Evolutionary conservation across 1,140 invertebrate genomes (phyloP).

Genomic region (Scaptomyza graminum): DNA sequence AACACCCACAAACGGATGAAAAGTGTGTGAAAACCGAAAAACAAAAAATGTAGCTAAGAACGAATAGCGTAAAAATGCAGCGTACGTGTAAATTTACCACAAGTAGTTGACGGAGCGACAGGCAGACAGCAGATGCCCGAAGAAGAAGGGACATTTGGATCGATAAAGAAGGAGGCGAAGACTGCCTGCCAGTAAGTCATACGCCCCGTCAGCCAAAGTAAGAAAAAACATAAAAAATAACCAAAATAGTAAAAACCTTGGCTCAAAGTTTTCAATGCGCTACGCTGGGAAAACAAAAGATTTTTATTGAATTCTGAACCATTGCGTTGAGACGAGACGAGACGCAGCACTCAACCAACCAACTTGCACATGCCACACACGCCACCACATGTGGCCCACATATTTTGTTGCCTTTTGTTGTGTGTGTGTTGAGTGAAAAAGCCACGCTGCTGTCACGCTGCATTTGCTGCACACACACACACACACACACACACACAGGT

Average conservation of each 20-base stretch:
- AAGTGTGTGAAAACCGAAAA: slow-evolving; percentile 8
- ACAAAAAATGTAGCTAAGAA: slow-evolving; percentile 66
- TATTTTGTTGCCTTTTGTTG: slow-evolving; percentile 39
- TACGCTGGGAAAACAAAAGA: slow-evolving; percentile 70
- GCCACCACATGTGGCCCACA: slow-evolving; percentile 20
- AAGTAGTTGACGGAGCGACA: slow-evolving; percentile 43
- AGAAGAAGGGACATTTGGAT: background rate
- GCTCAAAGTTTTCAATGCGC: slow-evolving; percentile 77
- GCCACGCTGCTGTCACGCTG: slow-evolving; percentile 71
- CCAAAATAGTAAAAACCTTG: slow-evolving; percentile 48
- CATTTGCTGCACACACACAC: slow-evolving; percentile 8
- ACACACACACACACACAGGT: background rate
- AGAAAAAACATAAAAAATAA: background rate
- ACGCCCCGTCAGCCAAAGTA: slow-evolving; percentile 51
- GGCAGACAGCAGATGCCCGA: background rate
- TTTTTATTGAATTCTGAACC: slow-evolving; percentile 80
- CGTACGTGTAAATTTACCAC: slow-evolving; percentile 79
- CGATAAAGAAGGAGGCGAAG: background rate
- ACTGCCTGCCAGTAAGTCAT: slow-evolving; percentile 59
- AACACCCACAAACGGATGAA: slow-evolving; percentile 4
- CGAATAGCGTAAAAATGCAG: slow-evolving; percentile 66
- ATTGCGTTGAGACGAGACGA: slow-evolving; percentile 40
- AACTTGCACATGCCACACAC: slow-evolving; percentile 12
- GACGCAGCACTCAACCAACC: slow-evolving; percentile 1
- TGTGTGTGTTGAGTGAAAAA: slow-evolving; percentile 56